A percentile compares a stretch with the other conserved stretches of the same genome.
Conservation (phyloP, 2,888 invertebrate species). For the Eristalis pertinax region DNA sequence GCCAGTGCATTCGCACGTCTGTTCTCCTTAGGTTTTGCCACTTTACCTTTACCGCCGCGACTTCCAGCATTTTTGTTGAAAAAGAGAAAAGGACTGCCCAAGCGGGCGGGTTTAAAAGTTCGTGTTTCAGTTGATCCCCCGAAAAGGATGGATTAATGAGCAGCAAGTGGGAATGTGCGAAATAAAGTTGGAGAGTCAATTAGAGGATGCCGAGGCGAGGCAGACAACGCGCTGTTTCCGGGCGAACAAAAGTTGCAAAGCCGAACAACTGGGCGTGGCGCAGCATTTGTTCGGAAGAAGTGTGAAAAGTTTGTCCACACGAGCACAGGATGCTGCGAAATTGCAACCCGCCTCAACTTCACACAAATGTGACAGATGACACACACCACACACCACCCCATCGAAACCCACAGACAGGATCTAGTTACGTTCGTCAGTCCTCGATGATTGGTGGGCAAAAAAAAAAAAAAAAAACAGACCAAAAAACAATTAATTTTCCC, state of each 20-base stretch:
- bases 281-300: background rate
- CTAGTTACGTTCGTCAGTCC: background rate
- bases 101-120: background rate
- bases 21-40: background rate
- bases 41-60: background rate
- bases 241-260: background rate
- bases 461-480: background rate
- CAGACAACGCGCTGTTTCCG: background rate
- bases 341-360: too few relatives aligned
- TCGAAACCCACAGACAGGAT: background rate
- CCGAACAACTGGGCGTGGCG: background rate
- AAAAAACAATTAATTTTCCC: background rate
- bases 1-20: background rate
- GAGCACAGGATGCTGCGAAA: background rate
- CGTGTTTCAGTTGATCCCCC: background rate
- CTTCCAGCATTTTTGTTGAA: background rate
- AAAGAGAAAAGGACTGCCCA: background rate
- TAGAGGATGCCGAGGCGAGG: background rate
- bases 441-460: background rate
- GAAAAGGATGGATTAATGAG: background rate
- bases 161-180: background rate
- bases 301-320: background rate
- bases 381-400: background rate
- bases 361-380: background rate
- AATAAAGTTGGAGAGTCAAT: background rate